Evolutionary conservation across 92 coral and sea anemone genomes (phyloP).

Genomic region (Epizoanthus ramosus): DNA sequence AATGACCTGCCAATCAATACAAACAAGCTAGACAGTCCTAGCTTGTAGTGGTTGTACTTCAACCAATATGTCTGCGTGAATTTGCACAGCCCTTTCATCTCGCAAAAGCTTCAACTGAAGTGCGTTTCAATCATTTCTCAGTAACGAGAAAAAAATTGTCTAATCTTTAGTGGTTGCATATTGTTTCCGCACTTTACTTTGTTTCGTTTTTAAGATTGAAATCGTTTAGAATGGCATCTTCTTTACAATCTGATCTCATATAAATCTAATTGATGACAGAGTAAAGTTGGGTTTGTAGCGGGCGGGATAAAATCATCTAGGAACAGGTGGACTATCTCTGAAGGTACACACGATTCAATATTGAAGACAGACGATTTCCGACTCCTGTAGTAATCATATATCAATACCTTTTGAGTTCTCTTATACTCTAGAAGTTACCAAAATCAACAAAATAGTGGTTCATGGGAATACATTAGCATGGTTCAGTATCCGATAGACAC

Average conservation of each 20-base stretch:
- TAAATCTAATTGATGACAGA: conserved; percentile 18
- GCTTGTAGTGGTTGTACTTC: conserved; percentile 8
- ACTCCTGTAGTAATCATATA: neutral
- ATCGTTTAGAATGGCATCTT: neutral
- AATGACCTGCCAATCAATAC: conserved; percentile 12
- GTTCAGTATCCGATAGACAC: neutral
- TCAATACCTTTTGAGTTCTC: neutral
- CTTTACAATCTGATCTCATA: conserved; percentile 1
- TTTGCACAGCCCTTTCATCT: conserved; percentile 14
- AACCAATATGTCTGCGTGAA: neutral
- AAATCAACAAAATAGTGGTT: neutral
- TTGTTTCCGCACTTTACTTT: neutral
- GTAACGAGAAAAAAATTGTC: conserved; percentile 3
- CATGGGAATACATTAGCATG: neutral
- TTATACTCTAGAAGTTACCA: neutral
- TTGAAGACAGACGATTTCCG: neutral
- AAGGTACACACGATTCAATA: neutral
- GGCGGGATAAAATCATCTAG: neutral
- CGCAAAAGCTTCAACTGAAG: conserved; percentile 14
- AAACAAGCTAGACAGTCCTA: neutral
- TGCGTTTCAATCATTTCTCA: neutral
- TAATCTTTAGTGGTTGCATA: neutral
- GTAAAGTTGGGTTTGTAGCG: neutral
- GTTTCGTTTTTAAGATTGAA: neutral
- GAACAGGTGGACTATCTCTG: conserved; percentile 1